Evolutionary conservation across 1,140 invertebrate genomes (phyloP), one percentile per base, ranked within the genome.

Genomic region (Theocolax elegans): DNA sequence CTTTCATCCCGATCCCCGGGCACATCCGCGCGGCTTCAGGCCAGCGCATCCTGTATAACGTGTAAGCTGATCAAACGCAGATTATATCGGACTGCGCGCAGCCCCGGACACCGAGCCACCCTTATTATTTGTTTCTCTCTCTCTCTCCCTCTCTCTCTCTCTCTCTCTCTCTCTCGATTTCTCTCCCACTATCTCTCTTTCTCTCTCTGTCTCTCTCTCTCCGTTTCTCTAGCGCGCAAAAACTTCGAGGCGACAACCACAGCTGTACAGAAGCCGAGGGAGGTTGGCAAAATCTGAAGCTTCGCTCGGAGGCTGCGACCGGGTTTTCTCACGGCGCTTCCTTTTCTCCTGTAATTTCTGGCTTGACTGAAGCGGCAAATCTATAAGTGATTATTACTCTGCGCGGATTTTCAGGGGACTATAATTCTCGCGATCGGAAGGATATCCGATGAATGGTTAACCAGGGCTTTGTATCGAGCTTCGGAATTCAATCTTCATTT

Each of bases 21-120:
- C 62, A 35, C 62, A 60, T 66, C 62, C 54, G 76, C 77, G 68
- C 68, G 31, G 54, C 27, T 49, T 53, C 59, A 66, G 72, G 48
- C 75, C 72, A 72, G 73, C 65, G 72, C 75, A 77, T 77, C 67
- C 76, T 77, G 81, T 81, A 77, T 79, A 79, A 80, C 81, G 78
- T 85, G 83, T 86, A 86, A 86, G 85, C 85, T 85, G 83, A 85
- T 85, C 82, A 85, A 82, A 79, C 78, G 78, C 81, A 82, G 83
- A 85, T 85, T 85, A 85, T 84, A 82, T 83, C 75, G 77, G 76
- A 76, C 74, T 72, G 72, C 40, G 38, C 38, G 9, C 21, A 25
- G 31, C 15, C 60, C 27, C 66, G 27, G 1, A 8, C 66, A 46
- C 31, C 23, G 40, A 42, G n/a, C 19, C 51, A 53, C 59, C 31